phyloP scores from a whole-genome alignment of 2,797 vertebrate genomes.

The Lerista edwardsae region DNA sequence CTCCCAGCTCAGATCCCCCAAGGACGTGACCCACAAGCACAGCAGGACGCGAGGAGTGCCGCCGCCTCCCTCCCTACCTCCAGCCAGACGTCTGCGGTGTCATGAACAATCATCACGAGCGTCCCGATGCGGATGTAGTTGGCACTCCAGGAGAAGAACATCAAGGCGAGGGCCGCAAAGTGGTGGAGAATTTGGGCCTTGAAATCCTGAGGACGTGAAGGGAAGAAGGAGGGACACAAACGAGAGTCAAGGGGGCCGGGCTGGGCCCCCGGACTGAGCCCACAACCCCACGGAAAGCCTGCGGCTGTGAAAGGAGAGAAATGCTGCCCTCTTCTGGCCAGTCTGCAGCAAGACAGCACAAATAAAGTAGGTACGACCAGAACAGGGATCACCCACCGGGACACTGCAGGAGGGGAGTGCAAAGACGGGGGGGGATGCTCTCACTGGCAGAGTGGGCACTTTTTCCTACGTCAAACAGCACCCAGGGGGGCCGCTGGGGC shows the following conservation, averaged over 20 bases:
- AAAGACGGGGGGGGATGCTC: too few relatives aligned
- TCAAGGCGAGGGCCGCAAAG: constrained; percentile 86
- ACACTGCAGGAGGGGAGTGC: neutral
- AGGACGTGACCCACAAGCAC: too few relatives aligned
- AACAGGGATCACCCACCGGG: neutral
- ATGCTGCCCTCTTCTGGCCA: constrained; percentile 43
- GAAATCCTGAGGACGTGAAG: constrained; percentile 90
- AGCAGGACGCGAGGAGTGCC: too few relatives aligned
- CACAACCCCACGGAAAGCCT: neutral
- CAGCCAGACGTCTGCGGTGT: constrained; percentile 90
- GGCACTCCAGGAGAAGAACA: constrained; percentile 91
- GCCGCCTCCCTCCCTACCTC: constrained; percentile 86
- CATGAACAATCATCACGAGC: constrained; percentile 89
- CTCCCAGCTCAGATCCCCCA: too few relatives aligned
- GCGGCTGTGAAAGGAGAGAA: neutral
- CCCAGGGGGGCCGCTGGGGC: too few relatives aligned
- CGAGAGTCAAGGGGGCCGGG: neutral
- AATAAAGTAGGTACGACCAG: neutral
- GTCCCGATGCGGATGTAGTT: constrained; percentile 94
- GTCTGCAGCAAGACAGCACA: neutral
- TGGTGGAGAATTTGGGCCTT: constrained; percentile 92
- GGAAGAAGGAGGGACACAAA: too few relatives aligned
- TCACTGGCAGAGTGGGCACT: too few relatives aligned
- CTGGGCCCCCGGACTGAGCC: too few relatives aligned
- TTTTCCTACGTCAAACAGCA: too few relatives aligned